Evolutionary conservation across 1,140 invertebrate species (phyloP), one percentile per base, ranked within the genome.

Genomic region (silkworm (Bombyx mori)): DNA sequence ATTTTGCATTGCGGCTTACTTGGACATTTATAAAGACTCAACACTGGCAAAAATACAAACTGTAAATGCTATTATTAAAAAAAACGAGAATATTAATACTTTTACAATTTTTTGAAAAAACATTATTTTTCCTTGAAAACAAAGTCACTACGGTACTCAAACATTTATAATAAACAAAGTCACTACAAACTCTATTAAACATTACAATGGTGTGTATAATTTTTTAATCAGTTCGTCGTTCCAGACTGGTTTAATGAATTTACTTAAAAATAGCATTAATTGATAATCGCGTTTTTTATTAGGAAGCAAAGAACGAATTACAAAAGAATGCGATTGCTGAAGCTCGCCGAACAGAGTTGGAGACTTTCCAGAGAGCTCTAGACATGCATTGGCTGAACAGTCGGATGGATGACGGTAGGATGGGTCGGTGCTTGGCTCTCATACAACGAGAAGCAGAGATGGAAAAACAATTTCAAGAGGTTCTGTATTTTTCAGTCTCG

Each of bases 401-500:
- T 60, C 73, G 83, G 2, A 85, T 87, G 80, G 80, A 78, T 42
- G 77, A 82, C 43, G 78, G 80, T 26, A 64, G 78, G 8, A 85
- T 84, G 71, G 75, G 80, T 5, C 71, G 80, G 2, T 75, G 77
- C 56, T 67, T 87, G 1, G 83, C 83, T 0, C 68, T 79, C 6
- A 83, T 86, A 53, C 56, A 77, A 35, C 68, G 66, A 35, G 83
- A 86, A 49, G 76, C 80, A 22, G 76, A 80, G 52, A 81, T 85
- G 79, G 83, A 86, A 56, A 86, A 78, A 52, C 72, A 82, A 52
- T 85, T 79, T 60, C 77, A 81, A 60, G 80, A 86, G 71, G 83
- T 86, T 66, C 26, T 5, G 4, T 35, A 2, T 35, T 35, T 3
- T 35, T 35, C 26, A 35, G 26, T 35, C 26, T 35, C 26, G 26